These are phyloP conservation scores for Solenopsis fugax DNA, from an alignment of 1,140 invertebrate species.

Conservation along the genomic window DNA sequence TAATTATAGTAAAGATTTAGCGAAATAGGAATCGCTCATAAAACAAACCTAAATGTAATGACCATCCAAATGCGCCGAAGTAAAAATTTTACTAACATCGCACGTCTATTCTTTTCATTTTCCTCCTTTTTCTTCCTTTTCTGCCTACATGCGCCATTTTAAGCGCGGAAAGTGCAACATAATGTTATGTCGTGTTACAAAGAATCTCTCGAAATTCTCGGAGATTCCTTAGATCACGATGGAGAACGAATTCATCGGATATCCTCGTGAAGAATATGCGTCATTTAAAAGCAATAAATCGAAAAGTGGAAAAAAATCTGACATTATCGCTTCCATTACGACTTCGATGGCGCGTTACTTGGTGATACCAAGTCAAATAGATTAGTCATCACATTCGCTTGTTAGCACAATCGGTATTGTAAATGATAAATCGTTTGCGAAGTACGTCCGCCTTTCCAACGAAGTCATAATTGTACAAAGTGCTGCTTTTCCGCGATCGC, in stretches of 20 bases:
- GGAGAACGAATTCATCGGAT: background rate
- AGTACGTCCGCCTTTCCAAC: background rate
- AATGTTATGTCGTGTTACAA: background rate
- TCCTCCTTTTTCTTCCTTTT: background rate
- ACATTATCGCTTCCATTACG: background rate
- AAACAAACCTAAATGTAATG: background rate
- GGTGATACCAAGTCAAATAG: background rate
- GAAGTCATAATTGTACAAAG: constrained; percentile 1
- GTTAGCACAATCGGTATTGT: background rate
- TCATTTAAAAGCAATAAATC: background rate
- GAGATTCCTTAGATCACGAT: background rate
- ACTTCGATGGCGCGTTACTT: background rate
- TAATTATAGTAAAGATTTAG: background rate
- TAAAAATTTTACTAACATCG: background rate
- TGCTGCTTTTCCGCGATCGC: background rate
- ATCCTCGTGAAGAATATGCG: background rate
- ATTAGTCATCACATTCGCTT: background rate
- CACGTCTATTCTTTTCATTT: background rate
- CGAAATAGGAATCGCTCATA: background rate
- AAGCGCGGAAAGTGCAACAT: background rate
- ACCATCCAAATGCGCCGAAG: background rate
- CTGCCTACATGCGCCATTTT: background rate
- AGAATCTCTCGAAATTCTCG: background rate
- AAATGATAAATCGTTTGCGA: constrained; percentile 2
- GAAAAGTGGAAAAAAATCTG: background rate